Conservation (phyloP, 2,888 invertebrate species). For the Autographa pulchrina region DNA sequence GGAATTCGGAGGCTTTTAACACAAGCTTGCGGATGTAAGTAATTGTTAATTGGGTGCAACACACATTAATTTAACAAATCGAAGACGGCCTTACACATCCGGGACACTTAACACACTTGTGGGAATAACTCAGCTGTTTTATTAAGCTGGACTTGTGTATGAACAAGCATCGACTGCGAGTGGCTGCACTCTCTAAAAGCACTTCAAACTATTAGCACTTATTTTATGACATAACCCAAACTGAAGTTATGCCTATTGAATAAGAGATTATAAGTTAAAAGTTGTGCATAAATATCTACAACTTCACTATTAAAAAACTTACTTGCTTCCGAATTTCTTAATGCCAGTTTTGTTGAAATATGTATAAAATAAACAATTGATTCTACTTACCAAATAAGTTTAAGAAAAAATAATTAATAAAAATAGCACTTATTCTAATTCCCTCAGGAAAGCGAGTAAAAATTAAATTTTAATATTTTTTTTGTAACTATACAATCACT, state of each 20-base stretch:
- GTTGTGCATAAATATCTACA: conserved; percentile 38
- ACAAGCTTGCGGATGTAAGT: conserved; percentile 48
- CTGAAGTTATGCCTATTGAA: conserved; percentile 65
- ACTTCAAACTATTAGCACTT: conserved; percentile 74
- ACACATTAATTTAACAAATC: conserved; percentile 64
- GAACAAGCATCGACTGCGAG: conserved; percentile 56
- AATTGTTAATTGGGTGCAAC: conserved; percentile 60
- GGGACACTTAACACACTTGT: conserved; percentile 73
- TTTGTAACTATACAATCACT: conserved; percentile 29
- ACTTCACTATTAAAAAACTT: conserved; percentile 29
- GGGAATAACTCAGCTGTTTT: conserved; percentile 65
- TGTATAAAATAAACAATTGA: conserved; percentile 14
- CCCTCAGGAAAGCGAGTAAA: background rate
- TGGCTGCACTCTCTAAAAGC: conserved; percentile 74
- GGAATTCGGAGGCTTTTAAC: conserved; percentile 42
- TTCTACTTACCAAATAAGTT: conserved; percentile 36
- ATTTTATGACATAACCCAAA: conserved; percentile 76
- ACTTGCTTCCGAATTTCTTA: conserved; percentile 13
- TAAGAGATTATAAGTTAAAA: conserved; percentile 69
- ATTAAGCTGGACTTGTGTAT: conserved; percentile 29
- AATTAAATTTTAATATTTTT: background rate
- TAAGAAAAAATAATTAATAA: conserved; percentile 11
- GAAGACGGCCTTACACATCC: conserved; percentile 61
- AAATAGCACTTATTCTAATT: conserved; percentile 15
- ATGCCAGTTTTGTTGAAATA: conserved; percentile 29